Evolutionary conservation across 1,140 invertebrate genomes (phyloP), one percentile per base, ranked within the genome.

Genomic region (Ceratosolen fusciceps): DNA sequence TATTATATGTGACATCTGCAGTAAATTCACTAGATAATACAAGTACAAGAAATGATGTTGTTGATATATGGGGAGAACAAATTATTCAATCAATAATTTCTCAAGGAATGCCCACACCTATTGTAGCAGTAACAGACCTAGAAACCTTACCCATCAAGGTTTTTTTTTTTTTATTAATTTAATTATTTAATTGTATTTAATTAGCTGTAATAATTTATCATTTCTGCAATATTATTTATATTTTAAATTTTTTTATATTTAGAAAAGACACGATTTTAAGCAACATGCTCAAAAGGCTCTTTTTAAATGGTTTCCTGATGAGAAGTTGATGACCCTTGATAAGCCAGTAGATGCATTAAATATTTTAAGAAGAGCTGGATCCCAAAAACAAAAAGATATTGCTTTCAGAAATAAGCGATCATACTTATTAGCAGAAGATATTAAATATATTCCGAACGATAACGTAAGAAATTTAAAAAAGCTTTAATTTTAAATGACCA

Each of bases 41-140:
- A 74, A 91, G 89, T 85, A 54, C 37, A 19, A 82, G 70, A 79
- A 74, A 65, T 29, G 90, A 92, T 82, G 88, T 94, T 43, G 91
- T 96, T 68, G 96, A 97, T 90, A 91, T 92, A 65, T 94, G 93
- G 92, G 96, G 96, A 19, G 93, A 95, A 81, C 92, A 93, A 83
- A 92, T 96, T 54, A 90, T 97, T 24, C 92, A 93, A 26, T 91
- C 94, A 83, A 90, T 95, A 31, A 92, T 95, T 85, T 94, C 94
- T 24, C 97, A 98, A 90, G 96, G 96, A 10, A 92, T 98, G 84
- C 95, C 96, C 9, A 94, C 96, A 24, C 93, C 94, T 8, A 89
- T 96, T 43, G 92, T 97, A 62, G 94, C 93, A 14, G 88, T 96
- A n/a, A 94, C 94, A 89, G 95, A 96, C 85, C 88, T 95, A 68